A percentile compares a stretch with the other conserved stretches of the same genome.
phyloP scores from a whole-genome alignment of 2,113 vertebrate genomes.

The Sinocyclocheilus grahami region DNA sequence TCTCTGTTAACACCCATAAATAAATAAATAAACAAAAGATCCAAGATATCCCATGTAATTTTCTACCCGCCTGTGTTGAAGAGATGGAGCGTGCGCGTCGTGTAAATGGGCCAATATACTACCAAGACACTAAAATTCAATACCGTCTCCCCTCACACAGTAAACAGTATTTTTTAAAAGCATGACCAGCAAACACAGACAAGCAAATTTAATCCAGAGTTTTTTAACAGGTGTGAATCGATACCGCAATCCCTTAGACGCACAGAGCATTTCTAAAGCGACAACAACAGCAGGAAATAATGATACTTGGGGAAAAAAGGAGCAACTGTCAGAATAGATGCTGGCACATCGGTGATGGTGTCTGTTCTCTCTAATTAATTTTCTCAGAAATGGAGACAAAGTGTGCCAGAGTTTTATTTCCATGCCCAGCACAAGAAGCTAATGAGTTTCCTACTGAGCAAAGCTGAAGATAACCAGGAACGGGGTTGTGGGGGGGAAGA shows the following conservation, averaged over 20 bases:
- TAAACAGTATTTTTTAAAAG: constrained; percentile 59
- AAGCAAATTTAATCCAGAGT: constrained; percentile 62
- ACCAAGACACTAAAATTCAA: constrained; percentile 57
- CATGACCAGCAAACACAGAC: constrained; percentile 56
- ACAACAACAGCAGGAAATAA: constrained; percentile 61
- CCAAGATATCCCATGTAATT: constrained; percentile 50
- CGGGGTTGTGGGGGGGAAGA: constrained; percentile 39
- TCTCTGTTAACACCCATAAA: constrained; percentile 45
- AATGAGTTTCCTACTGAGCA: constrained; percentile 62
- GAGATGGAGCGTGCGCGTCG: constrained; percentile 41
- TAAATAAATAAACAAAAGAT: constrained; percentile 46
- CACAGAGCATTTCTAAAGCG: constrained; percentile 56
- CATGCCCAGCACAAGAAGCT: constrained; percentile 56
- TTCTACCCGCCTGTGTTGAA: constrained; percentile 32
- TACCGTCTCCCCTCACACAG: constrained; percentile 51
- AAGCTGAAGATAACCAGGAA: constrained; percentile 60
- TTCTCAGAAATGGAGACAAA: constrained; percentile 62
- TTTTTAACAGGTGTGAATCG: constrained; percentile 60
- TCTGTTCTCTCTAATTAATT: constrained; percentile 64
- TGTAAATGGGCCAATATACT: constrained; percentile 40
- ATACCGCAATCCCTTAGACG: constrained; percentile 61
- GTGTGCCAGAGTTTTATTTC: constrained; percentile 60
- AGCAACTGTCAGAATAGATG: constrained; percentile 54
- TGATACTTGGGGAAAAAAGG: constrained; percentile 48
- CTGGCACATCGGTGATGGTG: constrained; percentile 51